Conservation (phyloP, 2,113 vertebrate genomes). For the Peromyscus californicus region DNA sequence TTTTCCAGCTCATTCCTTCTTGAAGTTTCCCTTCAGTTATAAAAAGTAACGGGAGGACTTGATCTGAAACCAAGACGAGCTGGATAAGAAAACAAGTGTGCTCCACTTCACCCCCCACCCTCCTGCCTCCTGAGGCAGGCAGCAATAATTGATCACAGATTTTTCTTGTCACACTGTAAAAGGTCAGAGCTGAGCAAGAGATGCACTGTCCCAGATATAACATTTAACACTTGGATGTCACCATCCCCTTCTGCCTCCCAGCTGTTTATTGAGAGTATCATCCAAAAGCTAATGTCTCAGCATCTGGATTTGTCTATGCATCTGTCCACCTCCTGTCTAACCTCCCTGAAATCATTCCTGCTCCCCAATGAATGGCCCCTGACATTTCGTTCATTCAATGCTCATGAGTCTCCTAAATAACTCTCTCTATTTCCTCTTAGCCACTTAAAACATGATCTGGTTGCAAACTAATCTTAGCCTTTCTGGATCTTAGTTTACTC, state of each 20-base stretch:
- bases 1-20: background rate
- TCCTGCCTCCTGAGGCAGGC: background rate
- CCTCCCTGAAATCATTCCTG: background rate
- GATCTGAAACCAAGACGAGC: slow-evolving; percentile 1
- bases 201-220: background rate
- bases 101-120: too few relatives aligned
- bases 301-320: background rate
- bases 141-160: background rate
- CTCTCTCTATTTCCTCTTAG: background rate
- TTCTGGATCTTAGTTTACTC: background rate
- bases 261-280: background rate
- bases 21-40: background rate
- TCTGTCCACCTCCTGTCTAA: background rate
- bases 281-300: background rate
- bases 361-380: background rate
- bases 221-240: background rate
- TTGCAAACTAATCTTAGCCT: background rate
- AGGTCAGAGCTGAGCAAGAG: background rate
- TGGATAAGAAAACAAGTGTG: background rate
- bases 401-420: background rate
- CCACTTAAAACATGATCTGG: background rate
- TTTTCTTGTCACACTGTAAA: background rate
- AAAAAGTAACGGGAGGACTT: background rate
- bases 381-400: background rate
- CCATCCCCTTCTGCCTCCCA: background rate